Percentiles rank a stretch among this genome's conserved stretches.
These are phyloP conservation scores for Cynodonichthys magdalenae DNA, from an alignment of 2,797 vertebrate species.

Conservation along the genomic window DNA sequence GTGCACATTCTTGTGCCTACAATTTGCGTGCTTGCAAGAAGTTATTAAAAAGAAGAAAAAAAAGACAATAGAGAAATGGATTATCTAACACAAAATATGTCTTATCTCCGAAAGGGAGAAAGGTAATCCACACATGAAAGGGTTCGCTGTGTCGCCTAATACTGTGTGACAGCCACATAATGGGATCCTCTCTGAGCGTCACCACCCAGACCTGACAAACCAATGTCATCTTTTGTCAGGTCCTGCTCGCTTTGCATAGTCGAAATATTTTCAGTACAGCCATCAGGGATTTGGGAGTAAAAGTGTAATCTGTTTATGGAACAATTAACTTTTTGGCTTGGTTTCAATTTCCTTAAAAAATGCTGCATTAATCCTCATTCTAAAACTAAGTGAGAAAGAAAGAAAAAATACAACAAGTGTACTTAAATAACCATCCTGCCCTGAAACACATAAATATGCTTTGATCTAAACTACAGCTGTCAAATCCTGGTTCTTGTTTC, in stretches of 20 bases:
- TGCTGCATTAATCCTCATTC: slow-evolving; percentile 44
- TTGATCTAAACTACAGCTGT: too few species aligned
- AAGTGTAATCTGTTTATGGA: slow-evolving; percentile 74
- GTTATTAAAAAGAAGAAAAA: slow-evolving; percentile 67
- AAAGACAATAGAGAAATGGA: slow-evolving; percentile 79
- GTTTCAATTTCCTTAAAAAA: slow-evolving; percentile 65
- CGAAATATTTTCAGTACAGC: slow-evolving; percentile 76
- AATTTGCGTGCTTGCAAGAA: slow-evolving; percentile 85
- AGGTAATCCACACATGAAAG: slow-evolving; percentile 90
- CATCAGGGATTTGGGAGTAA: slow-evolving; percentile 76
- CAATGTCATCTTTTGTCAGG: slow-evolving; percentile 86
- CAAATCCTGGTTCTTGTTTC: too few species aligned
- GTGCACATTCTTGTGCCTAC: slow-evolving; percentile 82
- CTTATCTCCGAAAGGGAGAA: slow-evolving; percentile 83
- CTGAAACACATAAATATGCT: too few species aligned
- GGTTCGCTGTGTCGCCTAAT: slow-evolving; percentile 85
- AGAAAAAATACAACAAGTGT: background rate
- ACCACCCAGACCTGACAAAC: slow-evolving; percentile 78
- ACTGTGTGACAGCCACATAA: slow-evolving; percentile 86
- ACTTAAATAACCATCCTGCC: too few species aligned
- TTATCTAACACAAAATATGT: slow-evolving; percentile 82
- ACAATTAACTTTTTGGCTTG: slow-evolving; percentile 53
- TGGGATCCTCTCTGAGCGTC: slow-evolving; percentile 78
- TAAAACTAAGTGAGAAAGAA: slow-evolving; percentile 22
- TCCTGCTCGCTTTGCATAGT: slow-evolving; percentile 75